Evolutionary conservation across 2,113 vertebrate genomes (phyloP), one percentile per base, ranked within the genome.

Genomic region (Epinephelus fuscoguttatus): DNA sequence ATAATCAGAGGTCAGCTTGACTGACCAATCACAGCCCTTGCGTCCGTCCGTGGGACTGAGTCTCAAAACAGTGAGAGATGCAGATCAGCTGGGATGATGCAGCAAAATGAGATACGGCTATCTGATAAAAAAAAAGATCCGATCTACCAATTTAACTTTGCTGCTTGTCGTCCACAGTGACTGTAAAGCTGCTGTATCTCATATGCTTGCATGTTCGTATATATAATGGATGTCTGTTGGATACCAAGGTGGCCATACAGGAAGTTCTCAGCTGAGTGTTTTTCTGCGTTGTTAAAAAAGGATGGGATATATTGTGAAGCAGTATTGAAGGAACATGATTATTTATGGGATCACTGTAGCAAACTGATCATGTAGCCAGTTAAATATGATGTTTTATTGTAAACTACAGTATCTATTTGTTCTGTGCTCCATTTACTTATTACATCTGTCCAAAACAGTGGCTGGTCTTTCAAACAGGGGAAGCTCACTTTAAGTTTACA

Each of bases 51-150:
- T 15, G 6, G 27, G 47, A n/a, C 2, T n/a, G 1, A 52, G 56
- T n/a, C 21, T 30, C 33, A 33, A 14, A 45, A 49, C 21, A 27
- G 56, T 1, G 53, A 70, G 47, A 27, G 27, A 27, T 27, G 27
- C 27, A 27, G 63, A 75, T 75, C 15, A 59, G 75, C 33, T 56
- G 42, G 42, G 45, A 79, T 57, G 82, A 82, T 52, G 40, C 64
- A 63, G 79, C 70, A 62, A 57, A 79, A 59, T 21, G 1, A 70
- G 14, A 61, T 0, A 56, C 11, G 0, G 0, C n/a, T 50, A 3
- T 11, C 6, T 1, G 6, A 4, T 27, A 27, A 27, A 27, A 27
- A 27, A 27, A 27, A 27, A 2, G 27, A 27, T 27, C 27, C 27
- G 27, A 27, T 27, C 27, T 27, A 42, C 15, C 15, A 50, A 1